Evolutionary conservation across 2,113 vertebrate species (phyloP).

Genomic region (Amazona guildingii): DNA sequence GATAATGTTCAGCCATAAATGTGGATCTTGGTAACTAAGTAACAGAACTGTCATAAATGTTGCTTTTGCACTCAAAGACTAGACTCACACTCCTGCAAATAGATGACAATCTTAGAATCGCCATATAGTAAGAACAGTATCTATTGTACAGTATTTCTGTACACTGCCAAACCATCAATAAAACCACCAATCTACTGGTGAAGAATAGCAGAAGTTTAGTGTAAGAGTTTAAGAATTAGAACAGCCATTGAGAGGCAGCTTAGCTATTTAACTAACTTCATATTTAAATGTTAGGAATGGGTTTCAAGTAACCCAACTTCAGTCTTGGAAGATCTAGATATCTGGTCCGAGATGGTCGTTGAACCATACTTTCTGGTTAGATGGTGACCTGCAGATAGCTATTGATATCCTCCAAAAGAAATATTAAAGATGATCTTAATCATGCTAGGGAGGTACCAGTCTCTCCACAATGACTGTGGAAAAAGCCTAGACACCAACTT

Average conservation of each 20-base stretch:
- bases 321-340: background rate
- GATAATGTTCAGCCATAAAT: background rate
- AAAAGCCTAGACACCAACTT: background rate
- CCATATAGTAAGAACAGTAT: background rate
- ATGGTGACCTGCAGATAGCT: background rate
- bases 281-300: background rate
- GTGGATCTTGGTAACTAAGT: background rate
- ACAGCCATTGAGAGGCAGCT: background rate
- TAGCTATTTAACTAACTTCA: background rate
- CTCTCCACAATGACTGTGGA: background rate
- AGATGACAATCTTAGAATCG: background rate
- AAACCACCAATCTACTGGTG: background rate
- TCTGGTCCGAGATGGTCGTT: background rate
- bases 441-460: background rate
- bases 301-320: background rate
- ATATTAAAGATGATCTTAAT: background rate
- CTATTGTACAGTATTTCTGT: background rate
- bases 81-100: background rate
- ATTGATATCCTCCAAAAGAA: background rate
- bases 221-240: background rate
- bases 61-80: background rate
- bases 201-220: background rate
- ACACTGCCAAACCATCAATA: background rate
- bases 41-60: background rate
- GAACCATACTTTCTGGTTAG: background rate